Evolutionary conservation across 2,113 vertebrate genomes (phyloP).

Genomic region (Todiramphus chloris): DNA sequence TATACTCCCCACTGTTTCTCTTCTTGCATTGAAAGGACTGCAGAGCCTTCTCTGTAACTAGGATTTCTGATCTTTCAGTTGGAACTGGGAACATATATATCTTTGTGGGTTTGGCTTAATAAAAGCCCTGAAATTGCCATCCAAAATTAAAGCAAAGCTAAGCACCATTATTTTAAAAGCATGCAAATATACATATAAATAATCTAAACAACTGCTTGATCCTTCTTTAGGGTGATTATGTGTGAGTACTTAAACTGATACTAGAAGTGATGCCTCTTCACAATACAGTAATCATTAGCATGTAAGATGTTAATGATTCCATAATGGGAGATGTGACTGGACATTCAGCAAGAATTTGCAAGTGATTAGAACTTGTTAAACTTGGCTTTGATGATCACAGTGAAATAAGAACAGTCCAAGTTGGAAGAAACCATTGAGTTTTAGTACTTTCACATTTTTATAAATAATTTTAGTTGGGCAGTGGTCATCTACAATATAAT

Average conservation of each 20-base stretch:
- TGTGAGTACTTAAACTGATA: neutral
- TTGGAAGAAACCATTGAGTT: neutral
- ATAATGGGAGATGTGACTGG: neutral
- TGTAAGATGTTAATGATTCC: neutral
- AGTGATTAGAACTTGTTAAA: neutral
- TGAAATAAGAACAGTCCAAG: neutral
- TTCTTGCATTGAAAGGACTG: neutral
- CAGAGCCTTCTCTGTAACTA: neutral
- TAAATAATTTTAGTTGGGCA: neutral
- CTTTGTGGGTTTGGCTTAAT: neutral
- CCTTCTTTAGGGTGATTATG: rapidly evolving
- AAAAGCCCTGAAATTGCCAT: neutral
- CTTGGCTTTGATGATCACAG: neutral
- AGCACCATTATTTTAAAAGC: neutral
- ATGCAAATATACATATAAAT: neutral
- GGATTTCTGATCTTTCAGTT: neutral
- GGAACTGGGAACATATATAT: neutral
- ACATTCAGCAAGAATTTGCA: neutral
- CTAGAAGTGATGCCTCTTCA: neutral
- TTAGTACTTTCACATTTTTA: neutral
- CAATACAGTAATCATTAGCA: neutral
- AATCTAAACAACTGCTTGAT: neutral
- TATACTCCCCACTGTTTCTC: neutral
- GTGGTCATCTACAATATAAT: neutral
- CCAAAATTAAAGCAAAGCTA: neutral